phyloP scores from a whole-genome alignment of 2,113 vertebrate genomes.

The Eretmochelys imbricata region DNA sequence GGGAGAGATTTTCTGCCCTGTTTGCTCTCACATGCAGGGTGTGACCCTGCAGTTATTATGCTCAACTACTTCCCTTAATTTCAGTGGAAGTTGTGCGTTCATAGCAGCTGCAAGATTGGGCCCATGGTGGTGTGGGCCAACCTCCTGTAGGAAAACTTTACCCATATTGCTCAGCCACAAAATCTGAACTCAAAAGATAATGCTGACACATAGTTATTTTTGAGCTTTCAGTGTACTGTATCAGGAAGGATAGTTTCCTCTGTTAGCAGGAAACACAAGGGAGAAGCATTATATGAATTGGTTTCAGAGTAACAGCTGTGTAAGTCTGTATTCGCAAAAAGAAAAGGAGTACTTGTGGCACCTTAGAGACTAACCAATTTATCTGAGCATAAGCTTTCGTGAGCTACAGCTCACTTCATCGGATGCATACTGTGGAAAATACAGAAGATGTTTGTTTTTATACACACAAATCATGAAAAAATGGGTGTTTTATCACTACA shows the following conservation, averaged over 20 bases:
- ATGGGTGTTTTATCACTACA: too few species aligned
- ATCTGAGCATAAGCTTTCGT: too few species aligned
- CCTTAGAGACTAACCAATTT: too few species aligned
- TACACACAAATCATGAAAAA: too few species aligned
- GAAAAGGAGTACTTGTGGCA: too few species aligned
- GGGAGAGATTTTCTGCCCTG: background rate
- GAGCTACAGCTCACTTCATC: too few species aligned
- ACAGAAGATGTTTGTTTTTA: too few species aligned
- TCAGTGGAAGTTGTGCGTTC: background rate
- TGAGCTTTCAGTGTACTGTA: background rate
- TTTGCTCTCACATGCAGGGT: background rate
- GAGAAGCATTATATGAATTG: background rate
- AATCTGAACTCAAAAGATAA: background rate
- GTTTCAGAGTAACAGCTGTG: too few species aligned
- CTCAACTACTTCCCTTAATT: background rate
- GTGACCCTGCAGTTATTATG: background rate
- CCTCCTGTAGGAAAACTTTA: fast-evolving
- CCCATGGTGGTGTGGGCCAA: background rate
- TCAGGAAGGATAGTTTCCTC: background rate
- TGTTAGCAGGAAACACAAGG: background rate
- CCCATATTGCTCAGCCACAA: background rate
- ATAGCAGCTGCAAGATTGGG: background rate
- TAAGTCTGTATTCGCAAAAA: too few species aligned
- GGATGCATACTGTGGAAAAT: too few species aligned
- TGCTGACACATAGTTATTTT: background rate